Evolutionary conservation across 2,888 invertebrate genomes (phyloP), one percentile per base, ranked within the genome.

Genomic region (Scotopteryx bipunctaria): DNA sequence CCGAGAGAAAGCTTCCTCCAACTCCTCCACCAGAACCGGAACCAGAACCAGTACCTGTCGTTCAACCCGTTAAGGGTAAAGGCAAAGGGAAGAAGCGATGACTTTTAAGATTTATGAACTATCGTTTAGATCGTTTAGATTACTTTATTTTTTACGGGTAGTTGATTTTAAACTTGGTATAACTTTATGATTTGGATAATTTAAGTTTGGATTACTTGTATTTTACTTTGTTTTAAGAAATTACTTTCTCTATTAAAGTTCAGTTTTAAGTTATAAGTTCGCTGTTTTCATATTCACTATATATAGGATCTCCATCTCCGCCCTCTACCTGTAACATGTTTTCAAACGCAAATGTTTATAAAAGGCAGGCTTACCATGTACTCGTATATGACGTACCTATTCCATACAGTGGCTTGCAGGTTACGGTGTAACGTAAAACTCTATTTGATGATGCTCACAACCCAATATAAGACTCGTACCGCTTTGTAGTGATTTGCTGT

Each of bases 1-100:
- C 86, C 2, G 81, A 83, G 1, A 72, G 72, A 9, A 63, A 75
- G 19, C 52, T 85, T 19, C 83, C 81, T 0, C 72, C 73, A 0
- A 80, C 81, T 5, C 80, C 82, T 3, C 76, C 75, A 0, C 78
- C 80, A 0, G 76, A 78, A 58, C 42, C 25, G 0, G 57, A 54
- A 51, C 31, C 23, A 5, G 36, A 29, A 27, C 46, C 21, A 23
- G 13, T 11, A 17, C 25, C 27, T 14, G 27, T 36, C 1, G 38
- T 35, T 35, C 19, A 2, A 36, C 19, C 33, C 5, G 32, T 21
- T 13, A 32, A 38, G n/a, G 40, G 13, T 3, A 37, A 55, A 46
- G 42, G 36, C 2, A 55, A 52, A 52, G 36, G 21, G 11, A 56
- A 51, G 17, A 49, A 48, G 5, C 37, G 14, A 49, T 48, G 15